Conservation (phyloP, 2,888 invertebrate species). For the Drosophila fungiperda region DNA sequence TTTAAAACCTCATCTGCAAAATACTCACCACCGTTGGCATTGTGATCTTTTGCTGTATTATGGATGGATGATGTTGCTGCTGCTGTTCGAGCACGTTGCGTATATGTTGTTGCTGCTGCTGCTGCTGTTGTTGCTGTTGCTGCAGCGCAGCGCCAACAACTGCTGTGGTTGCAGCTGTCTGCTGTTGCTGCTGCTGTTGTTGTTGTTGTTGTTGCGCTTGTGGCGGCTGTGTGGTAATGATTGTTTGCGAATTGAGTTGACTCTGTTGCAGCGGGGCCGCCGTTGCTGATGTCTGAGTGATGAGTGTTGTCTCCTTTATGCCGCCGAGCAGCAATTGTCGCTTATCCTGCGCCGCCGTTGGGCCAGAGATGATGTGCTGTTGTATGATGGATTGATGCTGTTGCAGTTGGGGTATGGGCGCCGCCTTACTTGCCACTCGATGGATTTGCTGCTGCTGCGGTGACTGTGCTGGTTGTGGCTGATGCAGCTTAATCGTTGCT, state of each 20-base stretch:
- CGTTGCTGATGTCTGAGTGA: slow-evolving; percentile 74
- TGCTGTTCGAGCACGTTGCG: slow-evolving; percentile 65
- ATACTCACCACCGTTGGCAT: slow-evolving; percentile 56
- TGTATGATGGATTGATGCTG: slow-evolving; percentile 84
- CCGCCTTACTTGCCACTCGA: slow-evolving; percentile 51
- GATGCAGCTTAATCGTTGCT: slow-evolving; percentile 86
- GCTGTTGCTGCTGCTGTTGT: slow-evolving; percentile 62
- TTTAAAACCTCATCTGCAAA: background rate
- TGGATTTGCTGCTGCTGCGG: slow-evolving; percentile 47
- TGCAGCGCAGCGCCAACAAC: slow-evolving; percentile 36
- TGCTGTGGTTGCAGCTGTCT: slow-evolving; percentile 8
- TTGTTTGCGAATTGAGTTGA: slow-evolving; percentile 82
- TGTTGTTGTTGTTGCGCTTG: slow-evolving; percentile 46
- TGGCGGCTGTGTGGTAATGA: slow-evolving; percentile 80
- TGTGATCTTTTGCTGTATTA: slow-evolving; percentile 81
- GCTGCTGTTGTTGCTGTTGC: slow-evolving; percentile 70
- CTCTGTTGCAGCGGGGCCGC: slow-evolving; percentile 73
- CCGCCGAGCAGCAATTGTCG: slow-evolving; percentile 80
- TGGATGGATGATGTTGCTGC: slow-evolving; percentile 73
- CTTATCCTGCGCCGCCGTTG: slow-evolving; percentile 64
- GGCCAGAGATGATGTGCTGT: slow-evolving; percentile 83
- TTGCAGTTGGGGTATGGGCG: slow-evolving; percentile 87
- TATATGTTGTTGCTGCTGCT: slow-evolving; percentile 82
- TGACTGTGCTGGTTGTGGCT: slow-evolving; percentile 69
- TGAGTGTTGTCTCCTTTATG: slow-evolving; percentile 82